Evolutionary conservation across 2,888 invertebrate species (phyloP).

Genomic region (Steromphala cineraria): DNA sequence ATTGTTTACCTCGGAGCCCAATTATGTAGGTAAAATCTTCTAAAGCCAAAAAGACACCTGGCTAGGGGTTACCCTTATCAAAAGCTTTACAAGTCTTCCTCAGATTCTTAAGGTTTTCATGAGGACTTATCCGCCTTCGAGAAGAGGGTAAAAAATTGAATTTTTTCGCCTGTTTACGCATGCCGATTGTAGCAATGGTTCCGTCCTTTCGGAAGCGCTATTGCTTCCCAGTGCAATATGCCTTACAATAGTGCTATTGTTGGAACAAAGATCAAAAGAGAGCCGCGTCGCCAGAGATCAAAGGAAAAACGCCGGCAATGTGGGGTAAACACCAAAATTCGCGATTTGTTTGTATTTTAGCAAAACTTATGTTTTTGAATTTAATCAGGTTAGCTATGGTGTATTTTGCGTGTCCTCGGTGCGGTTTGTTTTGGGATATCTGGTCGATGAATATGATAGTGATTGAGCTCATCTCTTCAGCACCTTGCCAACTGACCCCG

Average conservation of each 20-base stretch:
- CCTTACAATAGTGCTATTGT: conserved; percentile 23
- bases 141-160: background rate
- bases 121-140: background rate
- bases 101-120: conserved; percentile 17
- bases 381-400: conserved; percentile 27
- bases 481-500: too few relatives aligned
- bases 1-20: conserved; percentile 11
- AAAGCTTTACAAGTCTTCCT: conserved; percentile 11
- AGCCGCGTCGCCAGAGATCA: conserved; percentile 6
- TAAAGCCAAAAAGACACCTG: conserved; percentile 11
- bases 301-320: conserved; percentile 13
- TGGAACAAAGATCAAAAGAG: conserved; percentile 21
- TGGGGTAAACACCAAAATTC: conserved; percentile 22
- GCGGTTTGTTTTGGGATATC: background rate
- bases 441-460: conserved; percentile 9
- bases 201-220: background rate
- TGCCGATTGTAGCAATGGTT: background rate
- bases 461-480: too few relatives aligned
- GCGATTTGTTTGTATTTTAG: conserved; percentile 18
- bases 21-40: conserved; percentile 16
- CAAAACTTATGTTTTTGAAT: conserved; percentile 28
- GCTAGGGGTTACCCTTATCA: conserved; percentile 7
- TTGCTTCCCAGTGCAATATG: background rate
- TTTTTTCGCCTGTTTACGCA: background rate
- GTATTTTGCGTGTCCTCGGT: conserved; percentile 20